Conservation (phyloP, 2,797 vertebrate genomes). For the Rhinichthys osculus region DNA sequence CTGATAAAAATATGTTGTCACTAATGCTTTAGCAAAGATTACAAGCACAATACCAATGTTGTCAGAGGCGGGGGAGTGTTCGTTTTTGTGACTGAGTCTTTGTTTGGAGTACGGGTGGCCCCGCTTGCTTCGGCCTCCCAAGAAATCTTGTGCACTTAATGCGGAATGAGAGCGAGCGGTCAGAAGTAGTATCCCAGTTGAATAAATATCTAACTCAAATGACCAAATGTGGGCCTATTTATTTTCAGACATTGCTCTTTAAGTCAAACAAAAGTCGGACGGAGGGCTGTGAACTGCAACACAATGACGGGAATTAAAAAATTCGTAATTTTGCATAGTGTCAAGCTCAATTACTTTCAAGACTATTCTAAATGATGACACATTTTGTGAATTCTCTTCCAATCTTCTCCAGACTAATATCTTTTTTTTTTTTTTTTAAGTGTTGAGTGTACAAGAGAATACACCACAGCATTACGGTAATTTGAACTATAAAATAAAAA, state of each 20-base stretch:
- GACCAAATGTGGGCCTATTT: slow-evolving; percentile 46
- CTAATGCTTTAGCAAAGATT: slow-evolving; percentile 37
- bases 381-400: not conserved
- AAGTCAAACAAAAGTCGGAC: slow-evolving; percentile 30
- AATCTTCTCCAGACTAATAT: not conserved
- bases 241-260: slow-evolving; percentile 39
- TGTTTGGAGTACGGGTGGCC: slow-evolving; percentile 46
- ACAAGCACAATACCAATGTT: slow-evolving; percentile 48
- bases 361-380: not conserved
- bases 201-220: slow-evolving; percentile 44
- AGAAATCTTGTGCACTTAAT: slow-evolving; percentile 45
- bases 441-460: not conserved
- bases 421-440: not conserved
- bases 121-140: slow-evolving; percentile 30
- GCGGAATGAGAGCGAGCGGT: slow-evolving; percentile 21
- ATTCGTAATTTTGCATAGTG: not conserved
- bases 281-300: slow-evolving; percentile 7
- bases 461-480: no score
- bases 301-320: slow-evolving; percentile 17
- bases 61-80: slow-evolving; percentile 51
- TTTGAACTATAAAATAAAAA: no score
- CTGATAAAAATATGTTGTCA: slow-evolving; percentile 41
- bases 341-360: not conserved
- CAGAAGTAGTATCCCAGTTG: slow-evolving; percentile 14
- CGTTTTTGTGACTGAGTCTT: slow-evolving; percentile 41